These are phyloP conservation scores for Drosophila picticornis DNA, from an alignment of 2,888 invertebrate genomes.

Conservation along the genomic window DNA sequence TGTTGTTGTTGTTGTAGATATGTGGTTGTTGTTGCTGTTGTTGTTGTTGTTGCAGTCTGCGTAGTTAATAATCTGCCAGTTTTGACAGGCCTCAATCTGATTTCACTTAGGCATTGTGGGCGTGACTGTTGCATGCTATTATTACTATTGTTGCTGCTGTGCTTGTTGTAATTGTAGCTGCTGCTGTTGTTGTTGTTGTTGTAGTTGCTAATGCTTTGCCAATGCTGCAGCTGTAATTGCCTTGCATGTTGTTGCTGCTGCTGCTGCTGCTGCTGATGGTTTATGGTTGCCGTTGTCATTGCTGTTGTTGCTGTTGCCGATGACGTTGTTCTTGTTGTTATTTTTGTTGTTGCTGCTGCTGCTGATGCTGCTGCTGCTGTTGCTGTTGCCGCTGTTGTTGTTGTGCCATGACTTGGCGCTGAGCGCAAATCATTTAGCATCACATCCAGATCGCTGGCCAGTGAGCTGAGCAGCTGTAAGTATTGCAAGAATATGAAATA, in stretches of 20 bases:
- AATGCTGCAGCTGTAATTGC: conserved; percentile 48
- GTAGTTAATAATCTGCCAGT: conserved; percentile 37
- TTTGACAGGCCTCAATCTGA: conserved; percentile 56
- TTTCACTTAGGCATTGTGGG: conserved; percentile 55
- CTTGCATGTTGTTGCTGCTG: conserved; percentile 34
- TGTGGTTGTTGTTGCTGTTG: conserved; percentile 24
- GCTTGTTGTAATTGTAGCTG: conserved; percentile 55
- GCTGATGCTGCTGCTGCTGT: conserved; percentile 33
- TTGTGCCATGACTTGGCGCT: conserved; percentile 85
- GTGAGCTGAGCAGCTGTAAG: conserved; percentile 91
- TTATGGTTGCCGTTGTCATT: conserved; percentile 54
- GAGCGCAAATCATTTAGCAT: conserved; percentile 94
- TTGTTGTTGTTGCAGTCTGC: conserved; percentile 36
- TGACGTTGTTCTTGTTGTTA: conserved; percentile 46
- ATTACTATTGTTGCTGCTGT: conserved; percentile 24
- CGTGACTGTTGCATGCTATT: conserved; percentile 46
- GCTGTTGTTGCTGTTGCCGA: conserved; percentile 57
- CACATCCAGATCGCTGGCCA: conserved; percentile 94
- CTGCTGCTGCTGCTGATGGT: conserved; percentile 51
- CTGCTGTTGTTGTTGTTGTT: conserved; percentile 23
- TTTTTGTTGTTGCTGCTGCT: conserved; percentile 51
- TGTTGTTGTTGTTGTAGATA: conserved; percentile 35
- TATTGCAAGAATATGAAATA: not conserved
- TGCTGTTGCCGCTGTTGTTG: conserved; percentile 54
- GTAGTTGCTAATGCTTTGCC: conserved; percentile 39